Conservation (phyloP, 2,888 invertebrate species). For the Drosophila longiperda region DNA sequence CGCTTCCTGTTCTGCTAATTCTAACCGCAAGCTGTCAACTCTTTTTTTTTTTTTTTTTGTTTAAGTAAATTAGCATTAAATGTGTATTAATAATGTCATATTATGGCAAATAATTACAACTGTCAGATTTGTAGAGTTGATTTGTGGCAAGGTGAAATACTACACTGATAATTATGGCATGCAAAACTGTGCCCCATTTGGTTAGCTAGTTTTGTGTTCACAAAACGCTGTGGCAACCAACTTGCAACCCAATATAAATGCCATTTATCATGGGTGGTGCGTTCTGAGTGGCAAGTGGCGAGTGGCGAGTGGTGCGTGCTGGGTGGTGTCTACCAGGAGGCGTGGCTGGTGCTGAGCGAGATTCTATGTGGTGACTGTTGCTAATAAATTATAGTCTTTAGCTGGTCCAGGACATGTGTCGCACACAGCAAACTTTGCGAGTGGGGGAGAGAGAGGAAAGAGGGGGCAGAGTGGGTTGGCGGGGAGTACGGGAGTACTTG, state of each 20-base stretch:
- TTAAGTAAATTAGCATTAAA: slow-evolving; percentile 64
- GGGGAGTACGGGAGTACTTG: neutral
- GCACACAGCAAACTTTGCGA: slow-evolving; percentile 31
- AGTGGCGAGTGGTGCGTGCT: neutral
- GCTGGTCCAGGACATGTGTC: slow-evolving; percentile 68
- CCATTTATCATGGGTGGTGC: slow-evolving; percentile 72
- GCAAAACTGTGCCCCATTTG: slow-evolving; percentile 45
- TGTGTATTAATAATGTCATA: slow-evolving; percentile 74
- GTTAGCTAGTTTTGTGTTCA: slow-evolving; percentile 14
- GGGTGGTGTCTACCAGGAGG: slow-evolving; percentile 29
- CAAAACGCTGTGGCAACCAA: slow-evolving; percentile 51
- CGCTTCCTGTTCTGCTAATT: slow-evolving; percentile 21
- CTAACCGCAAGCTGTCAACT: slow-evolving; percentile 48
- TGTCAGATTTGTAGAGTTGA: slow-evolving; percentile 61
- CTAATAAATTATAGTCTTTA: slow-evolving; percentile 74
- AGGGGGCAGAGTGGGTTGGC: neutral
- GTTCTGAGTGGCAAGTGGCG: slow-evolving; percentile 14
- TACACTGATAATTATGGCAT: slow-evolving; percentile 55
- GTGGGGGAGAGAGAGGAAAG: neutral
- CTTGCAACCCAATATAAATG: slow-evolving; percentile 78
- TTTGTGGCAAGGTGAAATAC: slow-evolving; percentile 30
- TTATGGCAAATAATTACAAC: slow-evolving; percentile 75
- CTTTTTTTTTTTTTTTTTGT: slow-evolving; percentile 28
- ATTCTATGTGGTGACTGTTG: slow-evolving; percentile 72
- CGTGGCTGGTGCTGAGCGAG: slow-evolving; percentile 33